Percentiles rank a stretch among this genome's conserved stretches.
phyloP scores from a whole-genome alignment of 1,140 invertebrate species.

The Aphelenchoides fujianensis region DNA sequence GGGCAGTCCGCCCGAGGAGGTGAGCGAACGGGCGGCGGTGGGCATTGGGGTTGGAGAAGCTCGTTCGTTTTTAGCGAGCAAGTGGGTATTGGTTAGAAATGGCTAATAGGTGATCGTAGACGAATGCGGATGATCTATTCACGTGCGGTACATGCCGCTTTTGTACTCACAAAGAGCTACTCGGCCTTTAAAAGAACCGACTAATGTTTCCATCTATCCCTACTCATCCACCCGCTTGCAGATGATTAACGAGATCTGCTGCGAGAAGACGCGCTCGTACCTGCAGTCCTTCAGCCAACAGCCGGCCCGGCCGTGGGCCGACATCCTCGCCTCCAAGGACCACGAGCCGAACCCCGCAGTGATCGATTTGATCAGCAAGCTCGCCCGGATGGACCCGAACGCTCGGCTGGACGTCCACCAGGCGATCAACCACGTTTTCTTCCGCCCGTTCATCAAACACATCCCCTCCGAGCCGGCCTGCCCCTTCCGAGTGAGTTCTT shows the following conservation, averaged over 20 bases:
- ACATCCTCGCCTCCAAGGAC: constrained; percentile 39
- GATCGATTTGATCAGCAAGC: constrained; percentile 46
- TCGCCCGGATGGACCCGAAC: constrained; percentile 41
- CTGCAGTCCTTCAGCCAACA: constrained; percentile 41
- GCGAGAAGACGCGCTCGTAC: constrained; percentile 51
- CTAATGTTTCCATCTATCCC: background rate
- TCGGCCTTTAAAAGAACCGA: background rate
- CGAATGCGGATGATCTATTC: too few relatives aligned
- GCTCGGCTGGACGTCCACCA: constrained; percentile 45
- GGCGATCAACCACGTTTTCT: constrained; percentile 49
- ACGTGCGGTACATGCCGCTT: too few relatives aligned
- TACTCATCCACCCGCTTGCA: too few relatives aligned
- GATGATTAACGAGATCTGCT: constrained; percentile 50
- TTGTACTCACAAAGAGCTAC: too few relatives aligned
- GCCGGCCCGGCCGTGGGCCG: constrained; percentile 35
- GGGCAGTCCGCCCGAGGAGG: constrained; percentile 52
- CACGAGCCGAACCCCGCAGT: constrained; percentile 33
- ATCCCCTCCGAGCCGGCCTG: constrained; percentile 40
- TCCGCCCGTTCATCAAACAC: constrained; percentile 31
- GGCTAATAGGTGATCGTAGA: too few relatives aligned
- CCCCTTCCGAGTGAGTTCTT: constrained; percentile 52
- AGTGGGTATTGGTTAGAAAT: too few relatives aligned
- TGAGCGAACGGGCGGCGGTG: too few relatives aligned
- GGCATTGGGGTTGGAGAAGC: too few relatives aligned
- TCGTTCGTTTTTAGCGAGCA: too few relatives aligned